phyloP scores from a whole-genome alignment of 1,140 invertebrate genomes.

The Phortica variegata region DNA sequence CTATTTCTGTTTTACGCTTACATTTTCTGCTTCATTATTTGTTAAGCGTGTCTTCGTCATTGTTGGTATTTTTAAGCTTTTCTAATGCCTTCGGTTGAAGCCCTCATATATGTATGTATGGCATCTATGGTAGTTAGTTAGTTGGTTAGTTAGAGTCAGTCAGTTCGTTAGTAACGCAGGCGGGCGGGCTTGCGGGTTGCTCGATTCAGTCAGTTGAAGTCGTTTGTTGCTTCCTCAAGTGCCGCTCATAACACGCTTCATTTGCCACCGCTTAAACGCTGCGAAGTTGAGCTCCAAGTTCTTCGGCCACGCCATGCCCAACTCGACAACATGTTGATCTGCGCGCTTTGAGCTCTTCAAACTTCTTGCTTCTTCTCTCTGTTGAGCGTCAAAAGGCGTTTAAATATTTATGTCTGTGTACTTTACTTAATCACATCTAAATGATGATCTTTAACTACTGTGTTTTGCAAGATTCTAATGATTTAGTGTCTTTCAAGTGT shows the following conservation, averaged over 20 bases:
- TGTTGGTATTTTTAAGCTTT: constrained; percentile 22
- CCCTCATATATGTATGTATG: neutral
- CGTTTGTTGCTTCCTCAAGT: constrained; percentile 25
- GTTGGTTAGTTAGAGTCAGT: neutral
- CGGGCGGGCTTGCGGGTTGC: neutral
- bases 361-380: too few relatives aligned
- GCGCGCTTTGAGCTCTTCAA: too few relatives aligned
- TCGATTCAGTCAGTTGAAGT: too few relatives aligned
- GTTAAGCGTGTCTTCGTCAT: constrained; percentile 1
- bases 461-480: constrained; percentile 26
- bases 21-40: neutral
- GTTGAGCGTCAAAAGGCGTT: constrained; percentile 35
- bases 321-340: too few relatives aligned
- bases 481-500: too few relatives aligned
- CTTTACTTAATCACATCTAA: constrained; percentile 52
- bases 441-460: constrained; percentile 36
- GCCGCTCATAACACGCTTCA: constrained; percentile 33
- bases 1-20: neutral
- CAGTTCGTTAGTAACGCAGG: neutral
- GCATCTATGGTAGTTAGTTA: too few relatives aligned
- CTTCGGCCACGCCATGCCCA: too few relatives aligned
- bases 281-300: too few relatives aligned
- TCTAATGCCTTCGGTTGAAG: constrained; percentile 10
- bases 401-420: constrained; percentile 54
- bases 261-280: constrained; percentile 16